phyloP scores from a whole-genome alignment of 1,140 invertebrate species.

The Polyergus mexicanus region DNA sequence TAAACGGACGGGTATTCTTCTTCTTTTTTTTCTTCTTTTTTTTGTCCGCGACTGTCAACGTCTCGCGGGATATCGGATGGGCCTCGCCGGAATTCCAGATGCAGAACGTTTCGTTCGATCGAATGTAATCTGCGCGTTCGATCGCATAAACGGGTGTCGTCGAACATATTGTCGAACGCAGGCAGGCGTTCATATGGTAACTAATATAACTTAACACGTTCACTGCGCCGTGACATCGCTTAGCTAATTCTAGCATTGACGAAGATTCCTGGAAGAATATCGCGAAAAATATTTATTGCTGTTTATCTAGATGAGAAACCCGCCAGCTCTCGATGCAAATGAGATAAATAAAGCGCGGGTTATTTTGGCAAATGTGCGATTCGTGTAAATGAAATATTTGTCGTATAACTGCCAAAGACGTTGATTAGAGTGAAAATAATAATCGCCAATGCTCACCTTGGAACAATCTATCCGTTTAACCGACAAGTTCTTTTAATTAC shows the following conservation, averaged over 20 bases:
- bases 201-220: slow-evolving; percentile 50
- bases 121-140: slow-evolving; percentile 76
- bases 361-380: neutral
- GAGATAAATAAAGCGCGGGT: neutral
- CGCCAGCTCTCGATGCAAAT: neutral
- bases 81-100: slow-evolving; percentile 81
- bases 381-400: slow-evolving; percentile 14
- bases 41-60: slow-evolving; percentile 11
- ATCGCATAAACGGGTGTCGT: slow-evolving; percentile 68
- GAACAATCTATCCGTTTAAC: neutral
- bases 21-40: slow-evolving; percentile 61
- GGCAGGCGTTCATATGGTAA: slow-evolving; percentile 3
- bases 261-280: slow-evolving; percentile 38
- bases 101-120: slow-evolving; percentile 75
- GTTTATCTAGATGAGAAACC: slow-evolving; percentile 13
- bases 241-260: slow-evolving; percentile 37
- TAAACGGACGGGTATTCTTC: slow-evolving; percentile 61
- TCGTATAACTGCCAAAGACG: neutral
- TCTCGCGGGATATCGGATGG: slow-evolving; percentile 60
- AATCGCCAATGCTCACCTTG: neutral
- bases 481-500: neutral
- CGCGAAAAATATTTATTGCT: slow-evolving; percentile 13
- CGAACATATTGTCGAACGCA: slow-evolving; percentile 44
- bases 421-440: neutral
- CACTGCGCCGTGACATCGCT: slow-evolving; percentile 26